phyloP scores from a whole-genome alignment of 2,888 invertebrate genomes.

The Opisthograptis luteolata region DNA sequence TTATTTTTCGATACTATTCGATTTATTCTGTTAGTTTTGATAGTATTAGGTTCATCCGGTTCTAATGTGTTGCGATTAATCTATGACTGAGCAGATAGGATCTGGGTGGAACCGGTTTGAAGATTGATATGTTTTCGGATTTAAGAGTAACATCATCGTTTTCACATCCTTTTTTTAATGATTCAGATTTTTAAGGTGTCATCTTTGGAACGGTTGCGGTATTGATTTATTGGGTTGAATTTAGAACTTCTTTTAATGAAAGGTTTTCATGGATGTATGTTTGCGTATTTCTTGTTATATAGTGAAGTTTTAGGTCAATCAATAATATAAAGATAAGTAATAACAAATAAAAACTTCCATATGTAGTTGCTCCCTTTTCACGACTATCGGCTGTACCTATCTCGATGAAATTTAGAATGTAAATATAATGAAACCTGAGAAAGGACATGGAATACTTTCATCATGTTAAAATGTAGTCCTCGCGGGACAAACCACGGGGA shows the following conservation, averaged over 20 bases:
- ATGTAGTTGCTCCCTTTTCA: too few relatives aligned
- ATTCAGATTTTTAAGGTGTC: slow-evolving; percentile 16
- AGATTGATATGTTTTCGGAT: slow-evolving; percentile 22
- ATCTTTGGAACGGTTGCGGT: slow-evolving; percentile 7
- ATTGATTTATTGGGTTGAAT: slow-evolving; percentile 13
- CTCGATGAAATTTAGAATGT: too few relatives aligned
- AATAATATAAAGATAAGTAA: too few relatives aligned
- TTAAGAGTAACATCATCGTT: slow-evolving; percentile 10
- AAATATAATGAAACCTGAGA: too few relatives aligned
- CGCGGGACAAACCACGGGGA: too few relatives aligned
- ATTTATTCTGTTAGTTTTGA: slow-evolving; percentile 26
- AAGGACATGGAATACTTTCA: too few relatives aligned
- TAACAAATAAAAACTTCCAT: too few relatives aligned
- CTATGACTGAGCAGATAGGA: slow-evolving; percentile 42
- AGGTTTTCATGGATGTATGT: too few relatives aligned
- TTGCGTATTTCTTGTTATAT: too few relatives aligned
- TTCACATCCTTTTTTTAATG: slow-evolving; percentile 22
- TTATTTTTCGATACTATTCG: slow-evolving; percentile 48
- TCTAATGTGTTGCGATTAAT: slow-evolving; percentile 60
- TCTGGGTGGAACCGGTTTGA: slow-evolving; percentile 36
- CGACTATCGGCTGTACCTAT: too few relatives aligned
- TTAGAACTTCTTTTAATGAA: neutral
- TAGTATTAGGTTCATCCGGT: slow-evolving; percentile 52
- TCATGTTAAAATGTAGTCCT: too few relatives aligned
- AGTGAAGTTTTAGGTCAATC: too few relatives aligned